phyloP scores from a whole-genome alignment of 2,113 vertebrate species.

The Nannospalax galili region DNA sequence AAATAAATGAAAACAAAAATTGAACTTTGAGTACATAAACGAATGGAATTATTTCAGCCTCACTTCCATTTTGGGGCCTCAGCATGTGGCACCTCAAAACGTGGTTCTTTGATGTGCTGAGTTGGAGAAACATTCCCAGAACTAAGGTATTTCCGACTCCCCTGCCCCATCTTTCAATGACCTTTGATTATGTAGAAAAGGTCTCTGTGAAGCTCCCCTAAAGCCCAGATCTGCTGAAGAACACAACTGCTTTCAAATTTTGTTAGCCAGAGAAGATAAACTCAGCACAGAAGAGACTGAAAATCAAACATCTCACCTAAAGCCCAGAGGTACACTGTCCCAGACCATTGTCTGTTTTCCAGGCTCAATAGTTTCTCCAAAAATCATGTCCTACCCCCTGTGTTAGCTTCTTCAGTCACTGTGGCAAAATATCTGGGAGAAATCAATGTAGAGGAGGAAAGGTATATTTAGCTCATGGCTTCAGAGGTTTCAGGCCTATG shows the following conservation, averaged over 20 bases:
- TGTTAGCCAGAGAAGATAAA: not conserved
- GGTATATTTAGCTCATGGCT: not conserved
- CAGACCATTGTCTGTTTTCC: not conserved
- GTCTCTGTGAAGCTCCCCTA: not conserved
- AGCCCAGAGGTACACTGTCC: not conserved
- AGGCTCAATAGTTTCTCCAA: not conserved
- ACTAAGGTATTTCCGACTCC: not conserved
- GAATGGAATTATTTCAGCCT: not conserved
- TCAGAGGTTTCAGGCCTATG: not conserved
- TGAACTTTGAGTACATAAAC: not conserved
- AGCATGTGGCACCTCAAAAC: not conserved
- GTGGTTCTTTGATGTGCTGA: not conserved
- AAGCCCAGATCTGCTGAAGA: not conserved
- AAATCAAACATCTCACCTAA: not conserved
- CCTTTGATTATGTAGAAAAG: not conserved
- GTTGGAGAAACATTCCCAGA: not conserved
- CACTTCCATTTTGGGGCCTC: not conserved
- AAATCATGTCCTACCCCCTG: not conserved
- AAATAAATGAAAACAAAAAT: too few species aligned
- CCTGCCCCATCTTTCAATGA: not conserved
- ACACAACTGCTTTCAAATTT: not conserved
- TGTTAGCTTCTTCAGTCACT: not conserved
- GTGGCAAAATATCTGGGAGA: not conserved
- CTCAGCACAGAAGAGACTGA: not conserved
- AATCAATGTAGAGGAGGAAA: not conserved